These are phyloP conservation scores for Boloria selene DNA, from an alignment of 2,888 invertebrate species.

Conservation along the genomic window DNA sequence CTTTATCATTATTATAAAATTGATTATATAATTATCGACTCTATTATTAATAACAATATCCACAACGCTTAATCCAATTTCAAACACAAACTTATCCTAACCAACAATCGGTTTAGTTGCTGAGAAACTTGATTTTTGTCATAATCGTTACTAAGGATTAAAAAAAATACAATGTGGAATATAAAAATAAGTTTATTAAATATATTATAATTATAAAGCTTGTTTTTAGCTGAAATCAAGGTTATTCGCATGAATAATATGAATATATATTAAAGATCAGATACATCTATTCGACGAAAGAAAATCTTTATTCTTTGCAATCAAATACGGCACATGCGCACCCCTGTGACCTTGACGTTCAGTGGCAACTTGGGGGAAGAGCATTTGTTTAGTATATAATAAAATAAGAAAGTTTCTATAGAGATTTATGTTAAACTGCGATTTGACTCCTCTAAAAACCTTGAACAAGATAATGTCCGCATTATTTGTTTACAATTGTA, in stretches of 20 bases:
- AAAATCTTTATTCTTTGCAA: conserved; percentile 64
- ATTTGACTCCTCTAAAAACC: not conserved
- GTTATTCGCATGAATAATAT: conserved; percentile 10
- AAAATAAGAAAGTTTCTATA: conserved; percentile 3
- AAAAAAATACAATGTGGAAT: too few species aligned
- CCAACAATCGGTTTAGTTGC: too few species aligned
- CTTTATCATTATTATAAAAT: too few species aligned
- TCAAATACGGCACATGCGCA: conserved; percentile 71
- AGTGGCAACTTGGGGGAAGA: conserved; percentile 53
- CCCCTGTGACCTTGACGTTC: conserved; percentile 66
- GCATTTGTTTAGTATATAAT: conserved; percentile 17
- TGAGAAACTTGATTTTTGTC: too few species aligned
- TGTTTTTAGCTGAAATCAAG: conserved; percentile 1
- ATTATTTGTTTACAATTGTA: conserved; percentile 2
- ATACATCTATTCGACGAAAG: conserved; percentile 45
- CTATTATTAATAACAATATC: too few species aligned
- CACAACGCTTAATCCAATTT: too few species aligned
- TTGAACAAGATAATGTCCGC: not conserved
- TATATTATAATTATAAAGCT: too few species aligned
- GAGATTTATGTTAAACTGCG: not conserved
- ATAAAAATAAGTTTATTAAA: too few species aligned
- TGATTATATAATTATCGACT: too few species aligned
- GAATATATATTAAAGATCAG: conserved; percentile 23
- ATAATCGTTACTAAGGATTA: too few species aligned
- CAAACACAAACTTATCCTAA: too few species aligned